Evolutionary conservation across 2,888 invertebrate species (phyloP), one percentile per base, ranked within the genome.

Genomic region (Campoplex capitator): DNA sequence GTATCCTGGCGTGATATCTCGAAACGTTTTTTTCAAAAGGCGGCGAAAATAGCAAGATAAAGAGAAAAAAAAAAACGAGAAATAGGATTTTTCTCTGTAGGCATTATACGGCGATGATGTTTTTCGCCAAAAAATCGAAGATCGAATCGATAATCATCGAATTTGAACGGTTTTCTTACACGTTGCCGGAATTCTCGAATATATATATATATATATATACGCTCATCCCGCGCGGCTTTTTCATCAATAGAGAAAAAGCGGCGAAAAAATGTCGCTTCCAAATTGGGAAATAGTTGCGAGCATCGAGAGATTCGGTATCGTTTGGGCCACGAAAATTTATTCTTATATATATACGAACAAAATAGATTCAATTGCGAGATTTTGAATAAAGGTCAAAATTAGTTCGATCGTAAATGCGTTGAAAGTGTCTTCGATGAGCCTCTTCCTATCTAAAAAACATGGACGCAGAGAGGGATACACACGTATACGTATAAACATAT

Each of bases 1-100:
- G 88, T 89, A 89, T 89, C 86, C 76, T 84, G 32, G 77, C 89
- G 89, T 88, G 78, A 85, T 90, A 90, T 90, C 89, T 87, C 78
- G 38, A 56, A 67, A 56, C 48, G 73, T 38, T n/a, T 32, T 70
- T 62, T 38, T 42, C 42, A 9, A 42, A 42, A 42, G 42, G 8
- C 7, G 9, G 42, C 3, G 42, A 42, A 42, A 42, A 42, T 42
- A 42, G 42, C 42, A 13, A 11, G 67, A 73, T 8, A 32, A 54
- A n/a, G 42, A 8, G 11, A 11, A 58, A 73, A 13, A 32, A 51
- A n/a, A 54, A 8, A 1, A 16, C 9, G 45, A 32, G 54, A 70
- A 54, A 70, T 9, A 28, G 28, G 18, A 23, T 67, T 56, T 77
- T 45, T 18, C 38, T 32, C 16, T 16, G 45, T n/a, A 23, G 4